These are phyloP conservation scores for Tribolium madens DNA, from an alignment of 1,140 invertebrate species.

Conservation along the genomic window DNA sequence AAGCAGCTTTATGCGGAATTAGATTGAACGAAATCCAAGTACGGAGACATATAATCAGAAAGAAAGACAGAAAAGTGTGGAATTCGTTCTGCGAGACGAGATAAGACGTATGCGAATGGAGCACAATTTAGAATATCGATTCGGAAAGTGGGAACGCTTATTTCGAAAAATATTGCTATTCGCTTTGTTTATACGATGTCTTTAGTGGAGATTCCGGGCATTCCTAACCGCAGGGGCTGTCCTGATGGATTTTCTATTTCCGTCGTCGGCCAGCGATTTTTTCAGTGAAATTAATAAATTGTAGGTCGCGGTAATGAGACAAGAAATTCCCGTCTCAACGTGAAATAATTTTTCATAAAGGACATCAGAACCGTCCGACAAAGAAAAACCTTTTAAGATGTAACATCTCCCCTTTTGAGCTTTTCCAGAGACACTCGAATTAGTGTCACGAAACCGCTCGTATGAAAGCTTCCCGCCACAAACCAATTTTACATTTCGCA, in stretches of 20 bases:
- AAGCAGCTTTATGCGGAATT: slow-evolving; percentile 53
- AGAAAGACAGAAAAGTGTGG: slow-evolving; percentile 40
- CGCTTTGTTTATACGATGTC: slow-evolving; percentile 42
- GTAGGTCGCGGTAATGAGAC: background rate
- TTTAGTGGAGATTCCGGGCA: slow-evolving; percentile 23
- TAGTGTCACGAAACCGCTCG: slow-evolving; percentile 42
- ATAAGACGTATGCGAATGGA: slow-evolving; percentile 45
- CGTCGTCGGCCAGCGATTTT: too few relatives aligned
- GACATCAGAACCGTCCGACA: slow-evolving; percentile 15
- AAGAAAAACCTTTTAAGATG: slow-evolving; percentile 42
- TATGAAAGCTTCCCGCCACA: slow-evolving; percentile 39
- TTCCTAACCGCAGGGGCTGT: slow-evolving; percentile 4
- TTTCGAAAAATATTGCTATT: slow-evolving; percentile 50
- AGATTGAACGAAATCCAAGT: slow-evolving; percentile 52
- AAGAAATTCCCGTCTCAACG: slow-evolving; percentile 2
- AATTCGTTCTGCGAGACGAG: slow-evolving; percentile 19
- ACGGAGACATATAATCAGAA: slow-evolving; percentile 49
- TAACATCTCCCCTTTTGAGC: slow-evolving; percentile 30
- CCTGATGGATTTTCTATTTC: background rate
- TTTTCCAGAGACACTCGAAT: slow-evolving; percentile 45
- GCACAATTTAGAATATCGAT: slow-evolving; percentile 50
- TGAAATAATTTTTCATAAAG: slow-evolving; percentile 43
- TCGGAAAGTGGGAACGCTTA: slow-evolving; percentile 49
- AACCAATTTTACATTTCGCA: slow-evolving; percentile 48
- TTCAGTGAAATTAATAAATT: background rate